Base-by-base conservation (phyloP, 2,113 vertebrate species). In the Solenodon paradoxus region DNA sequence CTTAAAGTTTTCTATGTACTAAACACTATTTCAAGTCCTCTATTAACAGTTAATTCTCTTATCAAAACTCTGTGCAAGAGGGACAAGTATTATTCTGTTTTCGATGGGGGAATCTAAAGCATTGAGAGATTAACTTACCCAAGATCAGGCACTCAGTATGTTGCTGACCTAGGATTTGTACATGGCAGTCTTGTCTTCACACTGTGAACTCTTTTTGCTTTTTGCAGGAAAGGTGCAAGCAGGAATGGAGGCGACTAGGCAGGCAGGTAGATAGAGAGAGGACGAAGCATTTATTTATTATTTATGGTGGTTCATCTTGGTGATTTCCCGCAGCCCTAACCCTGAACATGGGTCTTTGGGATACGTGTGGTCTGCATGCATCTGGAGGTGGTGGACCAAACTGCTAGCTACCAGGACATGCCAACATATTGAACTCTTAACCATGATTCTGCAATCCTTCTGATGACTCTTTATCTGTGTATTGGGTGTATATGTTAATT, bases 21-120 rank as follows among this genome's bases (percentile, higher is more conserved):
- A 61, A 5, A 32, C 28, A 89, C 71, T 92, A 49, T 90, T 92
- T 55, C 83, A 92, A 77, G 19, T 87, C 57, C 63, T 75, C 83
- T 90, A 83, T 88, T 83, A 93, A 35, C 40, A 5, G 51, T 87
- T 90, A 88, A 92, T 95, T 93, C 59, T 89, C 53, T n/a, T n/a
- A 72, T 74, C 57, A 92, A 47, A 83, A 87, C 16, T 32, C 64
- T 72, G 0, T 71, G 49, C 88, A 15, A 51, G 19, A 82, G 75
- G 22, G 92, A 87, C 38, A 49, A 35, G 4, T 32, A 64, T n/a
- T 49, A 30, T 51, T 35, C n/a, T 96, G 16, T 88, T 95, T 95
- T 92, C 81, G 84, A 32, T 81, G 12, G 26, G 10, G 28, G 28
- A 90, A 49, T 45, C 45, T 84, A 40, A 93, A 78, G 4, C n/a